Evolutionary conservation across 2,888 invertebrate genomes (phyloP).

Genomic region (Aleiodes testaceus): DNA sequence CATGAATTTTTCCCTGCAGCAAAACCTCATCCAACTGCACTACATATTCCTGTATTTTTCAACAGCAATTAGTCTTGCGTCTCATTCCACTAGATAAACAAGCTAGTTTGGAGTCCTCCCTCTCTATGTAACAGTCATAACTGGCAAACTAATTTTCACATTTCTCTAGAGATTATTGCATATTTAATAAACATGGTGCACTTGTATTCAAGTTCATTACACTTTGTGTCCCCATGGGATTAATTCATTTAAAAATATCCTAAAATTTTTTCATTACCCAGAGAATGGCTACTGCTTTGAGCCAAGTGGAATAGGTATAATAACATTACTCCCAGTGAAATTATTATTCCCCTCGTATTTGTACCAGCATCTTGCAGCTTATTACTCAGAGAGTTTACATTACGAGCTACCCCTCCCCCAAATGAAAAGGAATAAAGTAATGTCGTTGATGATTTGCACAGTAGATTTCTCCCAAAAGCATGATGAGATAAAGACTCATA

Average conservation of each 20-base stretch:
- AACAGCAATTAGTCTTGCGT: constrained; percentile 34
- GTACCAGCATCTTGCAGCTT: too few relatives aligned
- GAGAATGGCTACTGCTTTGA: background rate
- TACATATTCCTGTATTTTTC: constrained; percentile 9
- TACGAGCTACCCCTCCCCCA: too few relatives aligned
- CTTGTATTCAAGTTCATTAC: background rate
- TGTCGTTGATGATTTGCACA: background rate
- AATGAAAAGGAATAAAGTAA: background rate
- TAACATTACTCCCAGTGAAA: too few relatives aligned
- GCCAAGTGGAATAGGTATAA: too few relatives aligned
- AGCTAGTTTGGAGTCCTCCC: background rate
- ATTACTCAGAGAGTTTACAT: too few relatives aligned
- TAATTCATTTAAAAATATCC: background rate
- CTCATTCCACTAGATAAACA: constrained; percentile 22
- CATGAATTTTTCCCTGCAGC: constrained; percentile 19
- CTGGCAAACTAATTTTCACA: constrained; percentile 24
- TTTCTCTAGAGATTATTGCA: constrained; percentile 14
- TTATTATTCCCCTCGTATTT: too few relatives aligned
- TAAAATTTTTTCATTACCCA: background rate
- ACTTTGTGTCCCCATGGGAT: background rate
- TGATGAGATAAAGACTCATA: background rate
- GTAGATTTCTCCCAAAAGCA: background rate
- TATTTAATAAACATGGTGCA: background rate
- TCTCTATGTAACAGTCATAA: background rate
- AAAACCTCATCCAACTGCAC: constrained; percentile 26